Evolutionary conservation across 2,888 invertebrate genomes (phyloP), one percentile per base, ranked within the genome.

Genomic region (Nowickia ferox): DNA sequence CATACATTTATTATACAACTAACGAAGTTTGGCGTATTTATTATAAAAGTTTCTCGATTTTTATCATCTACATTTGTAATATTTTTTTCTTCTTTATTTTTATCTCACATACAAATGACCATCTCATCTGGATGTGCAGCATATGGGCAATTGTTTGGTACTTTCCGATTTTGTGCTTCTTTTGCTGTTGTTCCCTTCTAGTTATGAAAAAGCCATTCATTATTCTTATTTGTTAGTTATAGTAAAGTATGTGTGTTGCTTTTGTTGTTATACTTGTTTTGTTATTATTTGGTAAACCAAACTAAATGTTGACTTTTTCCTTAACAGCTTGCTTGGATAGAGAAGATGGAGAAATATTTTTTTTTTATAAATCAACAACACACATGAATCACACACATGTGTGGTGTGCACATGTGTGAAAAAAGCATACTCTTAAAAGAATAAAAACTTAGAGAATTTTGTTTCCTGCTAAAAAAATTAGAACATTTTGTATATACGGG

Each of bases 81-180:
- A 57, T 59, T 9, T 66, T 8, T 1, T 69, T 48, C 15, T 51
- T 40, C 38, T 44, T 22, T 76, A 2, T 53, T 55, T 48, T 82
- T 84, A 38, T 68, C 38, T 44, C 61, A 61, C 30, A 30, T 30
- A 61, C 51, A 68, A 51, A 68, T 81, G 53, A 19, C 53, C 57
- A 78, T 79, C 63, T 84, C 51, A 63, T 55, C 22, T 71, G 15
- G 44, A 22, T 79, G 59, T 77, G 81, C 68, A 84, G 74, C 81
- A 84, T 84, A 84, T 86, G 80, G 87, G 81, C 77, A 84, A 84
- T 84, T 83, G 69, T 76, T 80, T 75, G 74, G 30, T 86, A 84
- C 74, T 86, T 87, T 84, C 59, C 75, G 59, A 48, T 57, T 72
- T 48, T 83, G 8, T 76, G 38, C 11, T 17, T 44, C 30, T 15